Evolutionary conservation across 1,140 invertebrate species (phyloP), one percentile per base, ranked within the genome.

Genomic region (Mercenaria mercenaria): DNA sequence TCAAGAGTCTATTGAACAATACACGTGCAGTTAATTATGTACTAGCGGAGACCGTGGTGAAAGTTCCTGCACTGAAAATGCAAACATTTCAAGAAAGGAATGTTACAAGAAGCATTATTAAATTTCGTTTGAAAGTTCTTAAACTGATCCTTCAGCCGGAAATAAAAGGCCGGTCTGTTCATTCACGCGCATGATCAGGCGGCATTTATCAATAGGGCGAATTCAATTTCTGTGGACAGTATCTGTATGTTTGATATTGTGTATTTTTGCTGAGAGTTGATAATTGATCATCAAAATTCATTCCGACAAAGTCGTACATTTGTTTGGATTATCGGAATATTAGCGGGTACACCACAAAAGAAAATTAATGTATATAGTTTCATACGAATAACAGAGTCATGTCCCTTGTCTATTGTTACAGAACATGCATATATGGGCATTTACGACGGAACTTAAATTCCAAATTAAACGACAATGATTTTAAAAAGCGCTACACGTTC

Each of bases 91-190:
- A 20, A n/a, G 34, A 39, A 10, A 80, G 43, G 26, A 59, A 29
- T 2, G 76, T n/a, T 34, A 41, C 15, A 34, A 23, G 76, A 43
- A 41, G 37, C 26, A 47, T 80, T 41, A 80, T 80, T 80, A 52
- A 80, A 80, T 80, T 80, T 80, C 34, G 76, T 59, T 56, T 80
- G 76, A 80, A 80, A 80, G 32, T 52, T 34, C 76, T 52, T 80
- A 37, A 56, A 32, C 56, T 59, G 52, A 56, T 43, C 47, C n/a
- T n/a, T n/a, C n/a, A n/a, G n/a, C n/a, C n/a, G n/a, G n/a, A n/a
- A n/a, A n/a, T n/a, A n/a, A n/a, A n/a, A 11, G 20, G 76, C 15
- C 76, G 52, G 47, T 32, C 26, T 43, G 47, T 80, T 4, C 76
- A 32, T 29, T 34, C 76, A 80, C 32, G 76, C 76, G 76, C 76